phyloP scores from a whole-genome alignment of 2,113 vertebrate genomes.

The Dunckerocampus dactyliophorus region DNA sequence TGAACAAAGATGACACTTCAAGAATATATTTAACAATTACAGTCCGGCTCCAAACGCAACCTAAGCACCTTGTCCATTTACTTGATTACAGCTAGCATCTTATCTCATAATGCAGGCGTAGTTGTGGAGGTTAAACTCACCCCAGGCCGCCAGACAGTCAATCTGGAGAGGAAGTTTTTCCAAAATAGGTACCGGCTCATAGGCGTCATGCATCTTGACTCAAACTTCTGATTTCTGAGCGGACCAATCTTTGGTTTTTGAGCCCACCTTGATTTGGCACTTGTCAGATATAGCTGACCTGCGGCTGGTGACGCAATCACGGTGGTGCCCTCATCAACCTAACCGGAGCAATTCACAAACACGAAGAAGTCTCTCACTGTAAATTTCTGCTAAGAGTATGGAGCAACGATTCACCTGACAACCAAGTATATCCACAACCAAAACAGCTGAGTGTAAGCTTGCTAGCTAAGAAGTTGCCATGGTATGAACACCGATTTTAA shows the following conservation, averaged over 20 bases:
- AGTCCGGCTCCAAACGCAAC: not conserved
- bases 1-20: slow-evolving; percentile 12
- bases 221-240: not conserved
- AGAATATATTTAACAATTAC: not conserved
- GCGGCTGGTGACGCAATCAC: not conserved
- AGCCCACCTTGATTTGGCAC: slow-evolving; percentile 2
- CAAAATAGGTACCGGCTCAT: slow-evolving; percentile 88
- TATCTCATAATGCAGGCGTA: not conserved
- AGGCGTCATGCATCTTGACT: slow-evolving; percentile 89
- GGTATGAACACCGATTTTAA: not conserved
- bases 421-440: slow-evolving; percentile 23
- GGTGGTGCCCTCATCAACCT: slow-evolving; percentile 23
- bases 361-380: not conserved
- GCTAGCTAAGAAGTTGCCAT: slow-evolving; percentile 48
- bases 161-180: slow-evolving; percentile 96
- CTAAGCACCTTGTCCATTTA: not conserved
- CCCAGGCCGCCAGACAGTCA: slow-evolving; percentile 94
- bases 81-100: no score
- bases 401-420: slow-evolving; percentile 1
- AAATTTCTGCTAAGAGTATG: no score
- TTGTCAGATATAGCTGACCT: slow-evolving; percentile 12
- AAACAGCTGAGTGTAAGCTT: slow-evolving; percentile 55
- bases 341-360: not conserved
- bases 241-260: not conserved
- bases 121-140: slow-evolving; percentile 68